phyloP scores from a whole-genome alignment of 2,113 vertebrate genomes.

The Pycnonotus jocosus region DNA sequence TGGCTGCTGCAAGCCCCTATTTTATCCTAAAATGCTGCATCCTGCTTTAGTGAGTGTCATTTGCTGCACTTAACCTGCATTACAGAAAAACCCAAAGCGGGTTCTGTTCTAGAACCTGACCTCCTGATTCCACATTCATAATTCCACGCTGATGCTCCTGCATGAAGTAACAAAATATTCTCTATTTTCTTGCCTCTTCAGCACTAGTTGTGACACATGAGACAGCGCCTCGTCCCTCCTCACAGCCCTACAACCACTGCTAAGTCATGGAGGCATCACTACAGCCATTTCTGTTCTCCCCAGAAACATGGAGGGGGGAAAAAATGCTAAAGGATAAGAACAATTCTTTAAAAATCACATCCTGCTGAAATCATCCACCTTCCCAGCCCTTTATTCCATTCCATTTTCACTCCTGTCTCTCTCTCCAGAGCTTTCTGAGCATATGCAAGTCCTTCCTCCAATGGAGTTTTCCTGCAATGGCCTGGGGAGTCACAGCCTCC shows the following conservation, averaged over 20 bases:
- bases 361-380: neutral
- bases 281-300: neutral
- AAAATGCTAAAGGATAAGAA: fast-evolving
- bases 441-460: neutral
- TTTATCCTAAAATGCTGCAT: neutral
- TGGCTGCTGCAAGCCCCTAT: neutral
- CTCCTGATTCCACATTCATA: neutral
- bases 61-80: neutral
- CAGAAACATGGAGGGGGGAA: neutral
- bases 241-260: neutral
- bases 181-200: neutral
- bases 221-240: neutral
- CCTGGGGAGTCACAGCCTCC: conserved; percentile 11
- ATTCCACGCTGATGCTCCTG: neutral
- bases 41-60: neutral
- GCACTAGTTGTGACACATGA: neutral
- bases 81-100: neutral
- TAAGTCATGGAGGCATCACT: neutral
- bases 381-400: neutral
- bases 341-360: neutral
- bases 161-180: neutral
- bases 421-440: neutral
- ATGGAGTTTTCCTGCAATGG: conserved; percentile 20
- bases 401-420: neutral
- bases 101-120: neutral